These are phyloP conservation scores for Bhutanitis thaidina DNA, from an alignment of 2,888 invertebrate genomes.

Conservation along the genomic window DNA sequence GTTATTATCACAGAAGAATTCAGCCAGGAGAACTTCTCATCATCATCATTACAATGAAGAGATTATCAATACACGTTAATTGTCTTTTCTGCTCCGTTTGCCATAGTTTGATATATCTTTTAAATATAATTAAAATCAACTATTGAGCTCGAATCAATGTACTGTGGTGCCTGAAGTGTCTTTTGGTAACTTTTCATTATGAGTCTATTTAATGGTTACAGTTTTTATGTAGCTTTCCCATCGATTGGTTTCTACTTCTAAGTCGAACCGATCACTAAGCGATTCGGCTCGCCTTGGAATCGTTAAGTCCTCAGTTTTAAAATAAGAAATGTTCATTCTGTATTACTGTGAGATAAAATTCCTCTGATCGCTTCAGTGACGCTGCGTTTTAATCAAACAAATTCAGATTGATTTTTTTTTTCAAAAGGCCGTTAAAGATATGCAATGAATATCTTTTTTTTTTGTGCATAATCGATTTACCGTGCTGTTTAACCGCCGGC, in stretches of 20 bases:
- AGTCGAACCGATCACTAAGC: constrained; percentile 54
- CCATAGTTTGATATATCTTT: too few species aligned
- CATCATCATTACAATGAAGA: too few species aligned
- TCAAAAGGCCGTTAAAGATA: constrained; percentile 15
- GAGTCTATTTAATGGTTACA: constrained; percentile 38
- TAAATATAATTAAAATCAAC: too few species aligned
- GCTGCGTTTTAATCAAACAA: constrained; percentile 29
- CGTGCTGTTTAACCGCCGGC: constrained; percentile 13
- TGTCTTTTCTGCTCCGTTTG: too few species aligned
- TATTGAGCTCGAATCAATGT: too few species aligned
- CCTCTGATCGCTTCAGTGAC: constrained; percentile 50
- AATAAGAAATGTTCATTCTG: constrained; percentile 45
- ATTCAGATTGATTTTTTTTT: constrained; percentile 31
- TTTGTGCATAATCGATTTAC: constrained; percentile 14
- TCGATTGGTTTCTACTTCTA: constrained; percentile 43
- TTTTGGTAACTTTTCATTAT: constrained; percentile 33
- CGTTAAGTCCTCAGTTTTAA: constrained; percentile 45
- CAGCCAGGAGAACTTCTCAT: too few species aligned
- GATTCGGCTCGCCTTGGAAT: constrained; percentile 52
- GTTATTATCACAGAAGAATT: too few species aligned
- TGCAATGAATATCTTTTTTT: constrained; percentile 15
- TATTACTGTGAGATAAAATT: constrained; percentile 49
- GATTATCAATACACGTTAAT: too few species aligned
- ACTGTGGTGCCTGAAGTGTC: background rate
- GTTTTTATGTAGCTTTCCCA: constrained; percentile 52